These are phyloP conservation scores for Calyptommatus sinebrachiatus DNA, from an alignment of 2,113 vertebrate genomes.

Conservation along the genomic window DNA sequence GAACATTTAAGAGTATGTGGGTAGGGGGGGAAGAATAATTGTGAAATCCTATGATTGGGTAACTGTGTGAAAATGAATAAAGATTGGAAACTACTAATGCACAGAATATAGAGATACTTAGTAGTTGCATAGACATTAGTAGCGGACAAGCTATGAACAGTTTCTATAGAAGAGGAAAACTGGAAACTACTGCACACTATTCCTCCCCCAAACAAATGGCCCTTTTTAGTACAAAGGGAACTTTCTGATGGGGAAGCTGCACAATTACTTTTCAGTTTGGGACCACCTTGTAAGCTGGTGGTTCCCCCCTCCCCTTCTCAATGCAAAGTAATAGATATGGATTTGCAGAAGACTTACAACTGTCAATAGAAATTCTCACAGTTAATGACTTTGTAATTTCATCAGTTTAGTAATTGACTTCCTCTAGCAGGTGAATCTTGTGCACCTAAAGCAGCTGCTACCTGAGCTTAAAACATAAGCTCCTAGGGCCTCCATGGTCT, in stretches of 20 bases:
- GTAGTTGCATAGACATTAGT: background rate
- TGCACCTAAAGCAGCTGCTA: conserved; percentile 17
- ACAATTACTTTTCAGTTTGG: conserved; percentile 25
- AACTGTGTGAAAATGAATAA: background rate
- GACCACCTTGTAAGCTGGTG: conserved; percentile 24
- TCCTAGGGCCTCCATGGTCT: background rate
- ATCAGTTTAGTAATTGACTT: conserved; percentile 29
- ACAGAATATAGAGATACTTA: no score
- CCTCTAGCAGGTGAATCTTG: conserved; percentile 23
- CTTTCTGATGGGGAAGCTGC: background rate
- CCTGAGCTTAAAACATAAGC: conserved; percentile 12
- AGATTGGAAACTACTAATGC: background rate
- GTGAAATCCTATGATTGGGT: no score
- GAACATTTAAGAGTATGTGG: no score
- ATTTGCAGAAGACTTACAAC: conserved; percentile 25
- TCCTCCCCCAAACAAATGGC: conserved; percentile 1
- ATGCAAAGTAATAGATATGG: conserved; percentile 18
- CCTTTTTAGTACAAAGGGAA: background rate
- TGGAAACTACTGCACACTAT: background rate
- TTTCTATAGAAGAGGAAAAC: background rate
- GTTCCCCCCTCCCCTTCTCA: background rate
- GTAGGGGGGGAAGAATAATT: no score
- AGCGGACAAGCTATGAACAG: background rate
- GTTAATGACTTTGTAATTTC: conserved; percentile 28
- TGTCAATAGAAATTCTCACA: conserved; percentile 22